Conservation (phyloP, 2,888 invertebrate species). For the Pristionchus exspectatus region DNA sequence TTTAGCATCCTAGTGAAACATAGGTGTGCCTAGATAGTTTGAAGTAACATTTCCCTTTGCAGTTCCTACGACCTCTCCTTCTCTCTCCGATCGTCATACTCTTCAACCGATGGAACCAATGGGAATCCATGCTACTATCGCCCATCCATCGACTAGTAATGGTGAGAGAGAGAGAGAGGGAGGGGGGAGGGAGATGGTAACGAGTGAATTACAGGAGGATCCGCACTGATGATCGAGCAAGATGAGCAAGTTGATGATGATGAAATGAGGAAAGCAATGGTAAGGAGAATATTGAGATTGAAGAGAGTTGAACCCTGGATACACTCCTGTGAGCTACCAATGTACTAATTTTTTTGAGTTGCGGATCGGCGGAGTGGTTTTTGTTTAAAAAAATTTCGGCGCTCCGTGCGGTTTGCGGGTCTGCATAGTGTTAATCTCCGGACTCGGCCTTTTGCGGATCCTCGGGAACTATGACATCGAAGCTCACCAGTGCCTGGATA, state of each 20-base stretch:
- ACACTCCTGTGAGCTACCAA: no score
- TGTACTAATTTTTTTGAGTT: no score
- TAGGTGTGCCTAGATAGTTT: neutral
- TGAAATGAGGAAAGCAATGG: conserved; percentile 33
- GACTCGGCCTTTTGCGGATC: no score
- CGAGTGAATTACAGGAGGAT: neutral
- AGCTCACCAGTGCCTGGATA: neutral
- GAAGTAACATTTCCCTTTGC: neutral
- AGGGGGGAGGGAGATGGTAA: neutral
- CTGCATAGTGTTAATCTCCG: no score
- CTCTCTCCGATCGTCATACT: neutral
- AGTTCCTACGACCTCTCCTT: neutral
- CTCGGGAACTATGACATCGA: no score
- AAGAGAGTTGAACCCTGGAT: no score
- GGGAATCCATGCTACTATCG: neutral
- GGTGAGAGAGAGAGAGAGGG: neutral
- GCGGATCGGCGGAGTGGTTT: no score
- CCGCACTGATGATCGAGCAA: conserved; percentile 14
- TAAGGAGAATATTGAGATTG: neutral
- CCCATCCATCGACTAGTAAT: conserved; percentile 1
- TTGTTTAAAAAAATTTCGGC: no score
- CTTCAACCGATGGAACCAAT: neutral
- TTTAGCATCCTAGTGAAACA: neutral
- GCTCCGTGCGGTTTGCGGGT: no score
- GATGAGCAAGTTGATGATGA: conserved; percentile 43